Evolutionary conservation across 2,797 vertebrate species (phyloP).

Genomic region (Chelon auratus): DNA sequence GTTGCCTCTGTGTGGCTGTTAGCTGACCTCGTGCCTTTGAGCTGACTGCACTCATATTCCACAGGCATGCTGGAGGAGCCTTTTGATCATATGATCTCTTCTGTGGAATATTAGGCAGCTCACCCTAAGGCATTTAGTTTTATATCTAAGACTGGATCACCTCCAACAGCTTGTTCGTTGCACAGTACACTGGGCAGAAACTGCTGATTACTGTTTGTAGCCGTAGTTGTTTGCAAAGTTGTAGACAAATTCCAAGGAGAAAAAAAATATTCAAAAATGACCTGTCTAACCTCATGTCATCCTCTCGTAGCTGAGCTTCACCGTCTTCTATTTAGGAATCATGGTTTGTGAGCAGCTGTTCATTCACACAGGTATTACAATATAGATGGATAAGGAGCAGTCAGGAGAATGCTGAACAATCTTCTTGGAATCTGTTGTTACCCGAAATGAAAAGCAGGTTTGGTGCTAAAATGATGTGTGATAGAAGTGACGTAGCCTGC

Average conservation of each 20-base stretch:
- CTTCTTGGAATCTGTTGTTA: constrained; percentile 9
- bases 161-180: constrained; percentile 35
- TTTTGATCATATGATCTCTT: constrained; percentile 63
- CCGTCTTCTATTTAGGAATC: constrained; percentile 10
- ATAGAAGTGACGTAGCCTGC: not conserved
- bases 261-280: not conserved
- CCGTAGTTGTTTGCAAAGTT: not conserved
- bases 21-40: constrained; percentile 47
- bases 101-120: constrained; percentile 36
- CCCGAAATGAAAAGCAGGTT: constrained; percentile 1
- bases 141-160: constrained; percentile 30
- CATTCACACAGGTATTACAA: constrained; percentile 30
- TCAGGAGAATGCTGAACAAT: constrained; percentile 6
- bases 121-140: constrained; percentile 40
- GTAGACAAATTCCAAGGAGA: not conserved
- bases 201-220: not conserved
- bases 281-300: not conserved
- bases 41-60: constrained; percentile 38
- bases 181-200: not conserved
- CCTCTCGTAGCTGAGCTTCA: too few species aligned
- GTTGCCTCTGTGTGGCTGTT: constrained; percentile 31
- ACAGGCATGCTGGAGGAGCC: constrained; percentile 37
- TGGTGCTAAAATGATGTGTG: not conserved
- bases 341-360: constrained; percentile 25
- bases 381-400: constrained; percentile 23